Conservation (phyloP, 2,797 vertebrate species). For the Rhinichthys osculus region DNA sequence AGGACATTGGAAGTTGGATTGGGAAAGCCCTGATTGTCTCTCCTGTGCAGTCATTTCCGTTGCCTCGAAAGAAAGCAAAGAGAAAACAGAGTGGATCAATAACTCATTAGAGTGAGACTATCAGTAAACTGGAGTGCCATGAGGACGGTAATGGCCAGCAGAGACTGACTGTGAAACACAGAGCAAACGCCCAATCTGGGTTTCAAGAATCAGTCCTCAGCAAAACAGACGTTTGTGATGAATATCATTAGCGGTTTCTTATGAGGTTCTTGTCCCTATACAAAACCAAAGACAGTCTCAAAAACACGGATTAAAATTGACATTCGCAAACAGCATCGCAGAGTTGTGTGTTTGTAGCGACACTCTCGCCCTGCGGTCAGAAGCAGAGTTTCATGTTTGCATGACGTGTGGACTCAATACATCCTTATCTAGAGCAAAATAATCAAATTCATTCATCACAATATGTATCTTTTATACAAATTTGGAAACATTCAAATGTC, state of each 20-base stretch:
- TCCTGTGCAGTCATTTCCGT: constrained; percentile 75
- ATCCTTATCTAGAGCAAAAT: too few species aligned
- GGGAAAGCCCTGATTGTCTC: constrained; percentile 66
- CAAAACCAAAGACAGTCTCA: background rate
- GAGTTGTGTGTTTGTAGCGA: too few species aligned
- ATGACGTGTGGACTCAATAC: too few species aligned
- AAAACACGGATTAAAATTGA: too few species aligned
- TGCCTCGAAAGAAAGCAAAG: constrained; percentile 74
- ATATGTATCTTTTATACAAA: too few species aligned
- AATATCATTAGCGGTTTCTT: background rate
- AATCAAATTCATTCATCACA: too few species aligned
- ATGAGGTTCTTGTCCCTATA: background rate
- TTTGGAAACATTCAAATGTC: too few species aligned
- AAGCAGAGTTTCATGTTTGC: too few species aligned
- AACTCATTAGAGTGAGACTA: constrained; percentile 78
- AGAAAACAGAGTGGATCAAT: constrained; percentile 78
- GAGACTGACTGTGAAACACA: constrained; percentile 29
- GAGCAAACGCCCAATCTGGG: constrained; percentile 46
- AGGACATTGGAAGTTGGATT: constrained; percentile 54
- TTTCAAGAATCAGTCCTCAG: constrained; percentile 3
- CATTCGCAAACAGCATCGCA: too few species aligned
- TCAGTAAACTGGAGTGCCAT: constrained; percentile 67
- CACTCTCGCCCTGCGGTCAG: too few species aligned
- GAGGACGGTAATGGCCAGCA: constrained; percentile 67
- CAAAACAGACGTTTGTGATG: constrained; percentile 7